Conservation (phyloP, 1,140 invertebrate genomes). For the Lordiphosa collinella region DNA sequence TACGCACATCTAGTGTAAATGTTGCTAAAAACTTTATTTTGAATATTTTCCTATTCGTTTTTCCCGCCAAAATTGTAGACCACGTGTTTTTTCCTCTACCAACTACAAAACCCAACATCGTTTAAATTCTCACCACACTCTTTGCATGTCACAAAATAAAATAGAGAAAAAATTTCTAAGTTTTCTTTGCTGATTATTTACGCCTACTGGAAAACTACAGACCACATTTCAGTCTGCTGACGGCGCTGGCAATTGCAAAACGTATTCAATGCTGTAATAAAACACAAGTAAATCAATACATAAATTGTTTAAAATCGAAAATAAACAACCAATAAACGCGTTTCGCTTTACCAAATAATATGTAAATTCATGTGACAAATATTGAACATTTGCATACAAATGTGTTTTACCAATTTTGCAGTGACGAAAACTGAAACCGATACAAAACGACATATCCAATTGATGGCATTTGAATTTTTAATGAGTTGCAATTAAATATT, state of each 20-base stretch:
- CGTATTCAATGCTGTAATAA: slow-evolving; percentile 27
- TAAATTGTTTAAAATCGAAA: slow-evolving; percentile 15
- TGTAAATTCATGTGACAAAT: slow-evolving; percentile 5
- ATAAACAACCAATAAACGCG: slow-evolving; percentile 13
- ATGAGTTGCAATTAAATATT: slow-evolving; percentile 46
- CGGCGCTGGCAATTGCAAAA: slow-evolving; percentile 43
- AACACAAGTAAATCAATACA: slow-evolving; percentile 34
- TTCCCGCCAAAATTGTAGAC: no score
- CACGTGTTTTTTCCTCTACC: no score
- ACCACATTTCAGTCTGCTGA: slow-evolving; percentile 46
- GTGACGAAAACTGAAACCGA: slow-evolving; percentile 18
- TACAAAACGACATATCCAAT: slow-evolving; percentile 36
- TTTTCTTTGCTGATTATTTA: slow-evolving; percentile 70
- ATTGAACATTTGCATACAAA: slow-evolving; percentile 11
- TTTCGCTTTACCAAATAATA: slow-evolving; percentile 3
- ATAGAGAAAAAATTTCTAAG: slow-evolving; percentile 61
- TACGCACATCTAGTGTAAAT: no score
- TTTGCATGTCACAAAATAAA: slow-evolving; percentile 32
- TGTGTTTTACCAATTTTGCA: slow-evolving; percentile 6
- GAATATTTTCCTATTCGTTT: no score
- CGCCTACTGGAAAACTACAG: slow-evolving; percentile 16
- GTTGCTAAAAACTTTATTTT: no score
- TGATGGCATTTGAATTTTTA: slow-evolving; percentile 43
- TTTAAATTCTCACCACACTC: slow-evolving; percentile 39
- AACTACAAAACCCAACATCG: no score